Evolutionary conservation across 2,888 invertebrate genomes (phyloP), one percentile per base, ranked within the genome.

Genomic region (Shargacucullia verbasci): DNA sequence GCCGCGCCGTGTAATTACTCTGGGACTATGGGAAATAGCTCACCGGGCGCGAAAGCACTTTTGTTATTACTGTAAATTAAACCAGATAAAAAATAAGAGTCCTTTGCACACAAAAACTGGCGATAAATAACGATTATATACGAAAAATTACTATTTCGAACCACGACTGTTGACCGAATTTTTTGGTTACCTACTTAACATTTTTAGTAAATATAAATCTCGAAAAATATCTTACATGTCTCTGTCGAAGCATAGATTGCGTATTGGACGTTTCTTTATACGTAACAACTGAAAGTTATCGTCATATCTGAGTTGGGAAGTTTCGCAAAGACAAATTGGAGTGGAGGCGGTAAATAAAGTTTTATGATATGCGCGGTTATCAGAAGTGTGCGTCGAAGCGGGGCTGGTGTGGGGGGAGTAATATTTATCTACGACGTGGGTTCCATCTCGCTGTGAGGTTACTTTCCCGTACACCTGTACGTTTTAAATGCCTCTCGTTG

Each of bases 11-110:
- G 86, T 92, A 92, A 92, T 92, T 92, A 91, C 90, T 91, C 87
- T 79, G 90, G 92, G 90, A 88, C 89, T 85, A 87, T 89, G 92
- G 91, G 91, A 91, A 90, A 90, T 91, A 86, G 83, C 87, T 88
- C 84, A 86, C 81, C 84, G 84, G 83, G 79, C 80, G 83, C 83
- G 81, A 84, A 82, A 89, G 81, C 81, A 85, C 86, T 85, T 89
- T 85, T 85, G 83, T 86, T 88, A 87, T 89, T 88, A 83, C 82
- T 86, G 75, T 85, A 84, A 88, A 88, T 89, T 84, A 84, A 88
- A 85, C 78, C 75, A 83, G 80, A 85, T 79, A 82, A 56, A 63
- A 59, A 53, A 65, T 47, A 65, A 48, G 29, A 66, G 47, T 61
- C 29, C 54, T 52, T 27, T 29, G 47, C 48, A 29, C 25, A 43